Percentiles rank a stretch among this genome's conserved stretches.
Conservation (phyloP, 2,113 vertebrate genomes). For the Microcebus jonahi region DNA sequence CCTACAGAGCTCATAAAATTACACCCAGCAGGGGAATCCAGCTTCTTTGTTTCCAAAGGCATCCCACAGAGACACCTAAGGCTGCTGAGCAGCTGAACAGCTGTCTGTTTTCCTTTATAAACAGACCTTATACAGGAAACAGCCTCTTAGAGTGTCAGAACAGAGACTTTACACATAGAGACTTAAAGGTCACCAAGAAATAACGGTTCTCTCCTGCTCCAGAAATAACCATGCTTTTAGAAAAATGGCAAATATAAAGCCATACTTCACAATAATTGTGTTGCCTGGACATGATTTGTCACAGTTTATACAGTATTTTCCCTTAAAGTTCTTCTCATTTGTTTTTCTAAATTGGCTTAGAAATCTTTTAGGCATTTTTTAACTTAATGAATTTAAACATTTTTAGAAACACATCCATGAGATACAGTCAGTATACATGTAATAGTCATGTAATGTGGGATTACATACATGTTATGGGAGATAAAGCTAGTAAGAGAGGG, state of each 20-base stretch:
- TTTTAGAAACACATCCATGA: not conserved
- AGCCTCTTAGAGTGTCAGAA: not conserved
- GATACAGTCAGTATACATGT: fast-evolving
- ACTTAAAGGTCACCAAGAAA: conserved; percentile 16
- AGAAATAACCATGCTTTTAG: not conserved
- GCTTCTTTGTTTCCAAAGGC: not conserved
- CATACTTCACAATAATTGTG: not conserved
- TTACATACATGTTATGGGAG: not conserved
- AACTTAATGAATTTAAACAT: not conserved
- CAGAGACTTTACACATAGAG: not conserved
- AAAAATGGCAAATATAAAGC: not conserved
- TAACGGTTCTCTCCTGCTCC: not conserved
- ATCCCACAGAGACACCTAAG: conserved; percentile 12
- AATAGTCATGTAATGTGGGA: not conserved
- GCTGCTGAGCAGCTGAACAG: not conserved
- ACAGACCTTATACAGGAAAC: not conserved
- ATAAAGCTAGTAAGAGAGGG: not conserved
- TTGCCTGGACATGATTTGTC: not conserved
- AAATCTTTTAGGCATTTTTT: not conserved
- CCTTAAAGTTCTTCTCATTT: not conserved
- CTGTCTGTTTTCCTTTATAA: not conserved
- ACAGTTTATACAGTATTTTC: not conserved
- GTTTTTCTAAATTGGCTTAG: not conserved
- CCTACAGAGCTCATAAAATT: conserved; percentile 31
- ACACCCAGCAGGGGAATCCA: not conserved